Evolutionary conservation across 1,140 invertebrate species (phyloP).

Genomic region (Ceratosolen solmsi): DNA sequence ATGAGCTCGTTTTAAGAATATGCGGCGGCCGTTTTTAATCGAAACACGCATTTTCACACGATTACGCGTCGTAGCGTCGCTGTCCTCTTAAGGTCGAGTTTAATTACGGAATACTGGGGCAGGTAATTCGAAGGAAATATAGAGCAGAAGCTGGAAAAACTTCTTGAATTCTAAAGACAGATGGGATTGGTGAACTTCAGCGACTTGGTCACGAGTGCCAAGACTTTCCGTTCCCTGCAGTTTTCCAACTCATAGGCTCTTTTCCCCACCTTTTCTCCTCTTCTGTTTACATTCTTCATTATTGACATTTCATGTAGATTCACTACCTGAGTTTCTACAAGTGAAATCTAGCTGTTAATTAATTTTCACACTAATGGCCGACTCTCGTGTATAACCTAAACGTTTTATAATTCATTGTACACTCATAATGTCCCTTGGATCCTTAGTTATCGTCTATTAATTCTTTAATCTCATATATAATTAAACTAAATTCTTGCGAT

Average conservation of each 20-base stretch:
- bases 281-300: not conserved
- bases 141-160: no score
- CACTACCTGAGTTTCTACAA: no score
- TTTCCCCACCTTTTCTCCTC: not conserved
- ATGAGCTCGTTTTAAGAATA: no score
- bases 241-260: not conserved
- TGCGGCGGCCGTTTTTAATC: no score
- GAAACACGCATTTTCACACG: no score
- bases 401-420: no score
- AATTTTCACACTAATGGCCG: conserved; percentile 32
- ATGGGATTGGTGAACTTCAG: conserved; percentile 32
- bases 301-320: conserved; percentile 31
- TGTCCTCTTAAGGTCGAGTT: not conserved
- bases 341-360: conserved; percentile 36
- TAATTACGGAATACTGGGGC: conserved; percentile 35
- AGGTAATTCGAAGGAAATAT: conserved; percentile 24
- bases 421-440: not conserved
- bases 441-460: no score
- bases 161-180: not conserved
- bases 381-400: not conserved
- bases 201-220: not conserved
- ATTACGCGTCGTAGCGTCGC: no score
- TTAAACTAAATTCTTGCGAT: no score
- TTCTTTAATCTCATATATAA: no score
- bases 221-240: not conserved